Base-by-base conservation (phyloP, 2,797 vertebrate species). In the Danio jaintianensis region DNA sequence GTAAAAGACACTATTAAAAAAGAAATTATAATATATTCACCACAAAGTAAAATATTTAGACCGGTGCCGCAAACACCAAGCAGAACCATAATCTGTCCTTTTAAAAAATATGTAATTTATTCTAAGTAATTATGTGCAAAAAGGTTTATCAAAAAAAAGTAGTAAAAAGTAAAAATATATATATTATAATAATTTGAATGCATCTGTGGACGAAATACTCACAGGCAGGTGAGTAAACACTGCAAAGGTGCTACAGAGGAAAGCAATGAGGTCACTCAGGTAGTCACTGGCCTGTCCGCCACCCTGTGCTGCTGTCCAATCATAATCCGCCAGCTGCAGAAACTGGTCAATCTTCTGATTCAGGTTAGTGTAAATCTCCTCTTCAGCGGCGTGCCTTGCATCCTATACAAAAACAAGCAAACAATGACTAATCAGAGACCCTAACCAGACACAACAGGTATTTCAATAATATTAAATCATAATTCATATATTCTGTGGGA, bases 291-390 rank as follows among this genome's bases (percentile, higher is more conserved):
- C 92, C 80, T 90, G 83, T 63, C 88, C 89, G 56, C 91, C 89
- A 0, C 92, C 91, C 45, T 94, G 96, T 20, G 85, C 86, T 0
- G 93, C 92, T 92, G 91, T 94, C 98, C 98, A 99, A 85, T 98
- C 95, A 0, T 99, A 99, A 78, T 98, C 96, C 0, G 97, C 97
- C 89, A 99, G 93, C 93, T 99, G 98, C 86, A 99, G 87, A 90
- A 99, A 99, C 92, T 99, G 97, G 86, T 99, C 98, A 5, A 99
- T 99, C 91, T 99, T 99, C 85, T 96, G 94, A 84, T 99, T 98
- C 6, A 99, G 91, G 77, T 95, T 98, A 22, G 96, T 98, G 91
- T 99, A 99, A 90, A 98, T 99, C 90, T 99, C 97, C 9, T 96
- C 97, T 90, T 99, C 98, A 0, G 98, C 96, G 0, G 97, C 93